Conservation (phyloP, 23 tunicate genomes). For the Trididemnum nubilum region DNA sequence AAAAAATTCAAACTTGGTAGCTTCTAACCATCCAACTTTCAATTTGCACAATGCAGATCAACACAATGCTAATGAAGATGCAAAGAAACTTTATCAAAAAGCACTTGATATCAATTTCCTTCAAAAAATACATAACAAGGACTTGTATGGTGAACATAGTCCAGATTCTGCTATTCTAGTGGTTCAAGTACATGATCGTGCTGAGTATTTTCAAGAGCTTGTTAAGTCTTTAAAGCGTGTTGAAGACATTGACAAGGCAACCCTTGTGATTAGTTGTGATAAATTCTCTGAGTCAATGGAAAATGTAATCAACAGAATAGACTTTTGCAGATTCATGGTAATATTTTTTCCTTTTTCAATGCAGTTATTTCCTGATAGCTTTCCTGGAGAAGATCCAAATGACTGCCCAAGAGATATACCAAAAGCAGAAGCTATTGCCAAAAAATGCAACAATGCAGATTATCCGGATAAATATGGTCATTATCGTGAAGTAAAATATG, state of each 20-base stretch:
- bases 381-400: slow-evolving; percentile 89
- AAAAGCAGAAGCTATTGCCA: slow-evolving; percentile 51
- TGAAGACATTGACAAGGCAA: slow-evolving; percentile 67
- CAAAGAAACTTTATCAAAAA: neutral
- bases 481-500: slow-evolving; percentile 84
- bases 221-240: slow-evolving; percentile 53
- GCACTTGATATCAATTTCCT: slow-evolving; percentile 41
- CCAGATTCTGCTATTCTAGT: slow-evolving; percentile 51
- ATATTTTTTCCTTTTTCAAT: slow-evolving; percentile 89
- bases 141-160: slow-evolving; percentile 52
- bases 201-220: slow-evolving; percentile 51
- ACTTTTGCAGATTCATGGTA: slow-evolving; percentile 80
- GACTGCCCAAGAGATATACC: slow-evolving; percentile 80
- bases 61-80: too few relatives aligned
- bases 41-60: neutral
- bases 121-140: slow-evolving; percentile 60
- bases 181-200: slow-evolving; percentile 74
- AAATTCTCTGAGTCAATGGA: slow-evolving; percentile 53
- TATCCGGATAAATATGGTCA: slow-evolving; percentile 83
- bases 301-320: slow-evolving; percentile 37
- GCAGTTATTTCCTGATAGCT: slow-evolving; percentile 69
- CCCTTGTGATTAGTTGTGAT: slow-evolving; percentile 75
- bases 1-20: neutral
- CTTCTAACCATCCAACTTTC: neutral
- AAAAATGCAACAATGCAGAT: slow-evolving; percentile 89